Evolutionary conservation across 2,797 vertebrate genomes (phyloP).

Genomic region (Taeniopygia guttata): DNA sequence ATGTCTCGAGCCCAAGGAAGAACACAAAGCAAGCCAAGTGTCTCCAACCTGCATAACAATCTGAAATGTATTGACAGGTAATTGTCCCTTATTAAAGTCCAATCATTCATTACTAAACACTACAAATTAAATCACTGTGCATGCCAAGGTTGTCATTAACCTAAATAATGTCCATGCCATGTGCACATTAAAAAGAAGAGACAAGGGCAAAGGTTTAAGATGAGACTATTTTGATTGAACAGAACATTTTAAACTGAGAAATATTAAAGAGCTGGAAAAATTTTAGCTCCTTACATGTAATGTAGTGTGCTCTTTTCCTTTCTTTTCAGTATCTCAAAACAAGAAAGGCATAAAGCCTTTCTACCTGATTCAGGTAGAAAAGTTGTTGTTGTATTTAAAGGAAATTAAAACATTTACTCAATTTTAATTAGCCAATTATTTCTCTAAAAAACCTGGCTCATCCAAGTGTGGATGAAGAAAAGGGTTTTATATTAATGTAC

Average conservation of each 20-base stretch:
- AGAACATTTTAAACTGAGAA: background rate
- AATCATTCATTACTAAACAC: background rate
- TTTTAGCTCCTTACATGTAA: background rate
- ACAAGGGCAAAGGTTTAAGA: background rate
- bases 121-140: background rate
- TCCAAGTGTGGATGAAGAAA: conserved; percentile 4
- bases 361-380: conserved; percentile 42
- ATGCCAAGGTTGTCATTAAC: background rate
- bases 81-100: background rate
- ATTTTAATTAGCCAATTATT: conserved; percentile 65
- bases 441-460: conserved; percentile 5
- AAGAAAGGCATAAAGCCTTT: background rate
- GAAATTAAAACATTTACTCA: conserved; percentile 37
- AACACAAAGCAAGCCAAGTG: background rate
- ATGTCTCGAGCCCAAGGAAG: background rate
- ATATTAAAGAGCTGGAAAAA: background rate
- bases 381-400: background rate
- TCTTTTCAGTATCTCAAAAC: background rate
- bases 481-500: conserved; percentile 36
- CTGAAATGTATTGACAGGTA: background rate
- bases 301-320: background rate
- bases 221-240: background rate
- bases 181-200: background rate
- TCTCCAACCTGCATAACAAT: background rate
- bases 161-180: background rate